phyloP scores from a whole-genome alignment of 2,113 vertebrate species.

The Peromyscus californicus region DNA sequence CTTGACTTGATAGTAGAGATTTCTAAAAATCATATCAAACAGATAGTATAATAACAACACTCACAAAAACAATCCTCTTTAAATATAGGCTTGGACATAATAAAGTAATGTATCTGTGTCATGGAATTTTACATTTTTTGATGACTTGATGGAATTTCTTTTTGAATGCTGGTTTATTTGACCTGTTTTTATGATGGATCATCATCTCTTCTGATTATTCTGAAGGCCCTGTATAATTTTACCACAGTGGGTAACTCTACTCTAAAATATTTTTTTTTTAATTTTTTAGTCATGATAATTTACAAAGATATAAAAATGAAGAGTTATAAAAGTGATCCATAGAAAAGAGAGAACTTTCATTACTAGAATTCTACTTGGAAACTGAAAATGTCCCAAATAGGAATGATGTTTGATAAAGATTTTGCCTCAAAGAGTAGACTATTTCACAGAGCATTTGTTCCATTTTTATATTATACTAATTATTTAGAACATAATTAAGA shows the following conservation, averaged over 20 bases:
- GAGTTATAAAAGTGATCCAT: background rate
- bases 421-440: background rate
- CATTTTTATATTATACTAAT: background rate
- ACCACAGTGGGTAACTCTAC: background rate
- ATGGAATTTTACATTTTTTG: background rate
- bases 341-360: background rate
- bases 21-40: background rate
- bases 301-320: slow-evolving; percentile 3
- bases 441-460: background rate
- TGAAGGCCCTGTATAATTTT: background rate
- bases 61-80: background rate
- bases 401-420: background rate
- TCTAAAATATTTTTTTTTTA: background rate
- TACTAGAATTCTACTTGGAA: background rate
- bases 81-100: background rate
- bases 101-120: background rate
- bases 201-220: background rate
- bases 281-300: background rate
- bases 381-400: background rate
- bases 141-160: background rate
- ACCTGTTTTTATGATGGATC: background rate
- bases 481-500: background rate
- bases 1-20: background rate
- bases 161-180: background rate
- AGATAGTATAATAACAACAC: background rate